These are phyloP conservation scores for Callimico goeldii DNA, from an alignment of 2,797 vertebrate species.

Conservation along the genomic window DNA sequence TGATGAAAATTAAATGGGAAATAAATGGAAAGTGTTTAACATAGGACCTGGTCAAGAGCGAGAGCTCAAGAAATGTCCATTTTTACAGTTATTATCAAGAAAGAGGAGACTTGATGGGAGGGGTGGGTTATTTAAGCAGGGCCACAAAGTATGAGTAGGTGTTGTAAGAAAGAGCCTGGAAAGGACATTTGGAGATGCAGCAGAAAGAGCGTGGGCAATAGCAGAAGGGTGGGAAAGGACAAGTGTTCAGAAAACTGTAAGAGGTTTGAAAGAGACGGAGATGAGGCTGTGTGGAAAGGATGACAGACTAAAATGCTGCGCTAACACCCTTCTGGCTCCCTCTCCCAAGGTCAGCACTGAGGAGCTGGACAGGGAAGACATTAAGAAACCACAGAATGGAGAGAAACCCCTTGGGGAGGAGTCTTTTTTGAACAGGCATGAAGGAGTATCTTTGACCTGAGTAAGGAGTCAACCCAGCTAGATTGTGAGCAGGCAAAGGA, in stretches of 20 bases:
- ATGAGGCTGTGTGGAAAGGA: neutral
- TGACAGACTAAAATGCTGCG: neutral
- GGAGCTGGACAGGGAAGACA: neutral
- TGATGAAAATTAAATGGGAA: neutral
- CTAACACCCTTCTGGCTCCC: neutral
- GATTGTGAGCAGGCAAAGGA: neutral
- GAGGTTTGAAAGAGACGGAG: neutral
- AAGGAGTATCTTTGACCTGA: neutral
- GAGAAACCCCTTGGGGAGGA: rapidly evolving
- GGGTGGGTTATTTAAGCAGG: neutral
- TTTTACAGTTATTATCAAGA: neutral
- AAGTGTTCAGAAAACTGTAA: neutral
- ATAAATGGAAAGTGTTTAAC: neutral
- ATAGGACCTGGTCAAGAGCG: neutral
- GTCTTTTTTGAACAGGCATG: neutral
- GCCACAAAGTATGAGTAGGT: neutral
- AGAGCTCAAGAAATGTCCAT: neutral
- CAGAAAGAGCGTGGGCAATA: neutral
- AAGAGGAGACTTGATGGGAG: neutral
- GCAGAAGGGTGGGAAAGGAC: neutral
- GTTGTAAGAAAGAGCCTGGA: neutral
- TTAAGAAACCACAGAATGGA: neutral
- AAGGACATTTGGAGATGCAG: too few relatives aligned
- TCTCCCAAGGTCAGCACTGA: neutral
- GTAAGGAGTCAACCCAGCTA: neutral